Evolutionary conservation across 2,888 invertebrate species (phyloP).

Genomic region (Idaea aversata): DNA sequence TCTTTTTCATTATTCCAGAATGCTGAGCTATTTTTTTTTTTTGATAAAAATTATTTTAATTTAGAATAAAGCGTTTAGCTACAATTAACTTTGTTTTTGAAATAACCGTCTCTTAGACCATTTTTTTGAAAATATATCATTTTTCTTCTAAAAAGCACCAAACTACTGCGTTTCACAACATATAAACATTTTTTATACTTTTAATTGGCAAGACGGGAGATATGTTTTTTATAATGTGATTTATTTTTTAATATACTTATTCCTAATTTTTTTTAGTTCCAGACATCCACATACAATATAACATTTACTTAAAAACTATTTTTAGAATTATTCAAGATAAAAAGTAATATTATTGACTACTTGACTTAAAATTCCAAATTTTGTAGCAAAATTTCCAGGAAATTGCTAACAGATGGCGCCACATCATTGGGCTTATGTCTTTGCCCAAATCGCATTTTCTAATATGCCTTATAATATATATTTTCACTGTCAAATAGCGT

Average conservation of each 20-base stretch:
- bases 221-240: constrained; percentile 46
- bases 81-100: neutral
- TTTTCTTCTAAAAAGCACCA: constrained; percentile 34
- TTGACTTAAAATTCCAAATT: neutral
- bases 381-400: neutral
- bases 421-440: neutral
- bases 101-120: constrained; percentile 28
- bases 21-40: neutral
- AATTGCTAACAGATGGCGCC: neutral
- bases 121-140: constrained; percentile 4
- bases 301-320: neutral
- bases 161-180: constrained; percentile 42
- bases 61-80: neutral
- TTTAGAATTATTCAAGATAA: neutral
- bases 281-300: neutral
- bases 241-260: constrained; percentile 5
- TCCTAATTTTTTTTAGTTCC: neutral
- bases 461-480: constrained; percentile 41
- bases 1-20: neutral
- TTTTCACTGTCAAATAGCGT: constrained; percentile 61
- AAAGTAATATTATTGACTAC: neutral
- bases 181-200: constrained; percentile 48
- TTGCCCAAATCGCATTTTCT: neutral
- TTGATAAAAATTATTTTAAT: neutral
- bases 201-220: constrained; percentile 80